Conservation (phyloP, 1,140 invertebrate species). For the Aphis craccivora region DNA sequence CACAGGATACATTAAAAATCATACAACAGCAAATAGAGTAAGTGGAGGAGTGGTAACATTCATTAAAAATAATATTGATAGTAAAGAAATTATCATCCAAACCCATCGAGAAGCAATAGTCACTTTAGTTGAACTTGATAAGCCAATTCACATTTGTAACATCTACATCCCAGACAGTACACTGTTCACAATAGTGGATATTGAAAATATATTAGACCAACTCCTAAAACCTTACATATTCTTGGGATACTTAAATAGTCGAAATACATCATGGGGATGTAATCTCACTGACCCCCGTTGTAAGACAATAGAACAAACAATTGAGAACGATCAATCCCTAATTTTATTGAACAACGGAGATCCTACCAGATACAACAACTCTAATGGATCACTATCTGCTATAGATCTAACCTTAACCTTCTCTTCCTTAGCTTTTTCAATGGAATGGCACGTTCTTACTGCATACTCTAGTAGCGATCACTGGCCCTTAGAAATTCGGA, state of each 20-base stretch:
- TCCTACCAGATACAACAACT: neutral
- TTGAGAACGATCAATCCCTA: neutral
- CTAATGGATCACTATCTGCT: no score
- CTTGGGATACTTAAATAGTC: neutral
- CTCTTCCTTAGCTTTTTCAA: no score
- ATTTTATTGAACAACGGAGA: constrained; percentile 11
- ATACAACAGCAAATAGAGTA: neutral
- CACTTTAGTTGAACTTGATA: neutral
- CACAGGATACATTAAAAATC: neutral
- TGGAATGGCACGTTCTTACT: neutral
- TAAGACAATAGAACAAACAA: constrained; percentile 2
- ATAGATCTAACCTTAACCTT: neutral
- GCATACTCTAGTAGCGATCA: neutral
- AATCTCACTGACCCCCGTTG: neutral
- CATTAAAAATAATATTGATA: neutral
- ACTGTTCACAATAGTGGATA: neutral
- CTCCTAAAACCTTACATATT: constrained; percentile 29
- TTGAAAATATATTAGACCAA: constrained; percentile 31
- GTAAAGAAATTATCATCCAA: neutral
- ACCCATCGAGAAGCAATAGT: neutral
- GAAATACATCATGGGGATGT: constrained; percentile 21
- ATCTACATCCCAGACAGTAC: constrained; percentile 30
- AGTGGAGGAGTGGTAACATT: neutral
- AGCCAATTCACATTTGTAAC: neutral
- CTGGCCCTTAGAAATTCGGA: constrained; percentile 10